A percentile compares a stretch with the other conserved stretches of the same genome.
Conservation (phyloP, 2,888 invertebrate species). For the Cephus sareptanus region DNA sequence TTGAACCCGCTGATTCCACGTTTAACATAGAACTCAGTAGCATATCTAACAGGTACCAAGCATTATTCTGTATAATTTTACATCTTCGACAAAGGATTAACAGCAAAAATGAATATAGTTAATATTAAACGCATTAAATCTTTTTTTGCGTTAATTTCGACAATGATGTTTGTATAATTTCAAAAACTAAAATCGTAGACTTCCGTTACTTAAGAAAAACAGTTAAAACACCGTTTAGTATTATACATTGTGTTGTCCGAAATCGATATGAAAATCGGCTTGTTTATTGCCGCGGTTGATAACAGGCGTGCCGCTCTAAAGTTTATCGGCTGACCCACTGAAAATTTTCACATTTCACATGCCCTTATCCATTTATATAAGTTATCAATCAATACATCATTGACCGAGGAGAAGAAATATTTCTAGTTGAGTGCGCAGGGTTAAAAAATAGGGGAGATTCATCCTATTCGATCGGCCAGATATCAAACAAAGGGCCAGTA, state of each 20-base stretch:
- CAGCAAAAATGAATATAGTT: not conserved
- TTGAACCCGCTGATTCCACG: not conserved
- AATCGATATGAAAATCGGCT: constrained; percentile 1
- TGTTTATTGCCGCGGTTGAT: constrained; percentile 1
- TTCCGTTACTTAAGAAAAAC: not conserved
- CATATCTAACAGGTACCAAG: not conserved
- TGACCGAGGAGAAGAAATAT: not conserved
- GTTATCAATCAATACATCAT: not conserved
- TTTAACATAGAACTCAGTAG: not conserved
- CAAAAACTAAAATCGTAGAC: not conserved
- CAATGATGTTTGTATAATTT: not conserved
- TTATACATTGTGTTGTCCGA: not conserved
- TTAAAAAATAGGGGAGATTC: not conserved
- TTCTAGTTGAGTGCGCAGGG: not conserved
- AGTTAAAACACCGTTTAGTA: not conserved
- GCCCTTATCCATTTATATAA: not conserved
- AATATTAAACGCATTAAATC: not conserved
- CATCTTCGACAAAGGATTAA: not conserved
- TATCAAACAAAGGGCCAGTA: not conserved
- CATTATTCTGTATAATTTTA: not conserved
- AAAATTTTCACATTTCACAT: not conserved
- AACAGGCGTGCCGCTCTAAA: not conserved
- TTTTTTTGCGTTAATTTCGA: not conserved
- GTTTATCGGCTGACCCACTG: not conserved
- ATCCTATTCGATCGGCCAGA: not conserved